These are phyloP conservation scores for Lasius platythorax DNA, from an alignment of 2,888 invertebrate species.

Conservation along the genomic window DNA sequence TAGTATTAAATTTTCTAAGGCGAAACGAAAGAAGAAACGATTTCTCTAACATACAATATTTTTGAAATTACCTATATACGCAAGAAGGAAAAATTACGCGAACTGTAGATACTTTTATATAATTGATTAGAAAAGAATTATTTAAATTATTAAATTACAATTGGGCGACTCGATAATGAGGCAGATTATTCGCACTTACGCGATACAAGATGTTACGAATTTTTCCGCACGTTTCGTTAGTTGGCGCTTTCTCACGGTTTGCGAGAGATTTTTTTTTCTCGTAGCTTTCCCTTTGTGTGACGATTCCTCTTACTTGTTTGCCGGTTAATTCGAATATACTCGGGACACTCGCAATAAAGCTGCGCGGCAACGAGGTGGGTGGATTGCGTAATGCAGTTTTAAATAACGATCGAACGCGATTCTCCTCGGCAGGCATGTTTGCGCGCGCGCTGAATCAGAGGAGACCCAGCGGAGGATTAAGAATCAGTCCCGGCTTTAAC, in stretches of 20 bases:
- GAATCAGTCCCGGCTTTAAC: conserved; percentile 70
- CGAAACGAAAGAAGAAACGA: not conserved
- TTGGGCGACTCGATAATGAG: not conserved
- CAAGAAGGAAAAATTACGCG: too few relatives aligned
- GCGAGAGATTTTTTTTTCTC: conserved; percentile 61
- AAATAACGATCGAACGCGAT: conserved; percentile 73
- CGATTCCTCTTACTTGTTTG: conserved; percentile 35
- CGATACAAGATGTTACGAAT: not conserved
- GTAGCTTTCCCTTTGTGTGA: not conserved
- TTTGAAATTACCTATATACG: not conserved
- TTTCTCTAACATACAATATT: not conserved
- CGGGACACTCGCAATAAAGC: conserved; percentile 66
- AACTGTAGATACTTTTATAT: not conserved
- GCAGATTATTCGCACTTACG: not conserved
- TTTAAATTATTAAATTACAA: not conserved
- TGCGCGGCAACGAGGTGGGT: conserved; percentile 74
- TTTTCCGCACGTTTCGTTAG: conserved; percentile 48
- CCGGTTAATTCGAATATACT: conserved; percentile 55
- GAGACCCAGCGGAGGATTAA: conserved; percentile 65
- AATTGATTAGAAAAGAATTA: not conserved
- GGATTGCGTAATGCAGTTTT: conserved; percentile 78
- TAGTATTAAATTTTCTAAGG: not conserved
- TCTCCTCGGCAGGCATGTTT: conserved; percentile 63
- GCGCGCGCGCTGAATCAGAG: conserved; percentile 5
- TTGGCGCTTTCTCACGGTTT: conserved; percentile 51